Evolutionary conservation across 2,797 vertebrate genomes (phyloP).

Genomic region (Australoheros facetus): DNA sequence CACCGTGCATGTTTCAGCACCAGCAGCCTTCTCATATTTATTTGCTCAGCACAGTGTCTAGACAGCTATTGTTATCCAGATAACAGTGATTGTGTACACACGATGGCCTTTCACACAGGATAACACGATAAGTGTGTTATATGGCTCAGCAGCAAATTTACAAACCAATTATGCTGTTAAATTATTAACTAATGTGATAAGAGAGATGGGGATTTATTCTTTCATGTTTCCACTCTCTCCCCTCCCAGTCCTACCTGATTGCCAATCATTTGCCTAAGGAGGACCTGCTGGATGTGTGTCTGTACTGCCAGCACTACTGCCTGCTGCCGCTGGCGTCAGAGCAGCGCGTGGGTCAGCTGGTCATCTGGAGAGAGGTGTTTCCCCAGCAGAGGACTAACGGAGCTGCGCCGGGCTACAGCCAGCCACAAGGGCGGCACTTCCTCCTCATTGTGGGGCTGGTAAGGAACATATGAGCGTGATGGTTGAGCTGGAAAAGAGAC

Average conservation of each 20-base stretch:
- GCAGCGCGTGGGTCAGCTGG: constrained; percentile 88
- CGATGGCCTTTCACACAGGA: constrained; percentile 5
- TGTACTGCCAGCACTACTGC: constrained; percentile 93
- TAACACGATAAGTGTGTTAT: constrained; percentile 5
- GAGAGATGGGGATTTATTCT: not conserved
- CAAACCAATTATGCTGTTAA: constrained; percentile 7
- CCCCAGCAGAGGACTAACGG: constrained; percentile 78
- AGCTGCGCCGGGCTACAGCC: constrained; percentile 37
- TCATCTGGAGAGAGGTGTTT: constrained; percentile 96
- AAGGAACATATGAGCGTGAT: constrained; percentile 45
- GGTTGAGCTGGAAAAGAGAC: not conserved
- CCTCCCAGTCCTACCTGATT: constrained; percentile 89
- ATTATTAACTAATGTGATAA: constrained; percentile 12
- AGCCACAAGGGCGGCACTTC: constrained; percentile 87
- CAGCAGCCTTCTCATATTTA: not conserved
- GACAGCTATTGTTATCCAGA: not conserved
- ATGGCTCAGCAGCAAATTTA: constrained; percentile 7
- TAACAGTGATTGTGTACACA: constrained; percentile 6
- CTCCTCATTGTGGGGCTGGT: constrained; percentile 96
- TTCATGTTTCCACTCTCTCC: not conserved
- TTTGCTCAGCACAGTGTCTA: not conserved
- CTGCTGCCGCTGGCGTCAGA: constrained; percentile 88
- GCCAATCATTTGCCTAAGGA: constrained; percentile 93
- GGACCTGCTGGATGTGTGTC: constrained; percentile 88
- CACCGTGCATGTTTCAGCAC: not conserved